A percentile compares a stretch with the other conserved stretches of the same genome.
Evolutionary conservation across 1,140 invertebrate genomes (phyloP).

Genomic region (Drosophila serrata): DNA sequence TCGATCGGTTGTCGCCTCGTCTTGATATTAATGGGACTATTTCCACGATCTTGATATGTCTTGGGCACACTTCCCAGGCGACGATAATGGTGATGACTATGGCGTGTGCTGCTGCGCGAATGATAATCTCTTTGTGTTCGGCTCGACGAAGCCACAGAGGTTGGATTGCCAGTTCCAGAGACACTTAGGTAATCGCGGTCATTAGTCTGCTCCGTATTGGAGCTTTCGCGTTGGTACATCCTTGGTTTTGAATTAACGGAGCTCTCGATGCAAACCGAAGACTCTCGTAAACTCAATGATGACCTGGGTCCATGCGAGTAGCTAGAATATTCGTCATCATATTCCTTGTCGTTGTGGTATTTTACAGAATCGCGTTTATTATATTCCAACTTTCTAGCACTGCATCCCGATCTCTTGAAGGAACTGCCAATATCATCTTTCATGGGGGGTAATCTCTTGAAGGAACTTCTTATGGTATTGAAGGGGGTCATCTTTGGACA

Average conservation of each 20-base stretch:
- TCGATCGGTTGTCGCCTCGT: constrained; percentile 1
- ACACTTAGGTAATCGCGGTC: constrained; percentile 15
- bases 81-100: constrained; percentile 21
- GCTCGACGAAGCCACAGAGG: constrained; percentile 3
- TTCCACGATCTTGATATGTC: constrained; percentile 61
- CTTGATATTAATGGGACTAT: constrained; percentile 59
- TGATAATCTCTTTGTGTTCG: constrained; percentile 24
- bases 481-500: constrained; percentile 1
- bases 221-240: not conserved
- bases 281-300: not conserved
- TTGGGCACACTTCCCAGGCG: constrained; percentile 21
- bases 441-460: constrained; percentile 9
- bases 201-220: not conserved
- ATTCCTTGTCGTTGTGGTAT: not conserved
- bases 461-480: constrained; percentile 1
- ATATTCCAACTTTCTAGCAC: not conserved
- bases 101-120: constrained; percentile 12
- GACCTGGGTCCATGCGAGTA: not conserved
- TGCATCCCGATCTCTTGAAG: no score
- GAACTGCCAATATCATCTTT: not conserved
- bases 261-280: not conserved
- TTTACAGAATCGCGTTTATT: not conserved
- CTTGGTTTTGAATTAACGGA: constrained; percentile 1
- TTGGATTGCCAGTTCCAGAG: not conserved
- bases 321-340: not conserved